phyloP scores from a whole-genome alignment of 2,797 vertebrate species.

The Amblyopsis hoosieri region DNA sequence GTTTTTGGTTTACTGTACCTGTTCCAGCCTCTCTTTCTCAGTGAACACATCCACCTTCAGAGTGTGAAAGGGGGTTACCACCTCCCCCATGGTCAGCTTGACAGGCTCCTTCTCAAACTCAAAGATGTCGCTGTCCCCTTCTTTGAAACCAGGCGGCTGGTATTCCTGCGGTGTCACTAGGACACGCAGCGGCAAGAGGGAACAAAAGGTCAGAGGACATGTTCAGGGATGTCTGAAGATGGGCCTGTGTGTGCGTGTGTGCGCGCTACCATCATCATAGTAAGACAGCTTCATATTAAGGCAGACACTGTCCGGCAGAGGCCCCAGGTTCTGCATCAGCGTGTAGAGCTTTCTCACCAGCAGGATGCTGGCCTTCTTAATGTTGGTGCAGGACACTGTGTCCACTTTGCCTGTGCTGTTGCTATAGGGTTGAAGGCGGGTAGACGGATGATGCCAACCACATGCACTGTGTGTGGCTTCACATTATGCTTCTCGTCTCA shows the following conservation, averaged over 20 bases:
- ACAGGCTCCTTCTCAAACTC: conserved; percentile 86
- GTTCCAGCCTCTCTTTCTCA: conserved; percentile 86
- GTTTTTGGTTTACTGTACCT: conserved; percentile 52
- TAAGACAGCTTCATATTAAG: conserved; percentile 95
- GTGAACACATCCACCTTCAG: conserved; percentile 89
- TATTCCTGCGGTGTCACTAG: conserved; percentile 91
- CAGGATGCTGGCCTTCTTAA: conserved; percentile 88
- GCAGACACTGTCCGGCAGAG: conserved; percentile 85
- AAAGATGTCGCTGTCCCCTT: conserved; percentile 76
- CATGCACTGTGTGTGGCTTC: neutral
- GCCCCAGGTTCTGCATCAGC: conserved; percentile 93
- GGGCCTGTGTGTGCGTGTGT: neutral
- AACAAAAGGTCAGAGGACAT: too few species aligned
- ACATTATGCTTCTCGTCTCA: neutral
- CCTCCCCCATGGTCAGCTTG: conserved; percentile 87
- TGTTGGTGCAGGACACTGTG: conserved; percentile 74
- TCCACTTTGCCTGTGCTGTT: conserved; percentile 41
- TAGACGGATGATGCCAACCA: neutral
- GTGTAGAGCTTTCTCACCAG: conserved; percentile 93
- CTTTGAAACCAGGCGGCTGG: conserved; percentile 93
- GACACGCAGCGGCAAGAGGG: conserved; percentile 13
- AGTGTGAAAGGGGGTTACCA: conserved; percentile 88
- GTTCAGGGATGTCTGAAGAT: neutral
- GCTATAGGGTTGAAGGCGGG: neutral
- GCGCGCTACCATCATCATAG: conserved; percentile 86